Conservation (phyloP, 1,140 invertebrate genomes). For the Caenorhabditis tropicalis region DNA sequence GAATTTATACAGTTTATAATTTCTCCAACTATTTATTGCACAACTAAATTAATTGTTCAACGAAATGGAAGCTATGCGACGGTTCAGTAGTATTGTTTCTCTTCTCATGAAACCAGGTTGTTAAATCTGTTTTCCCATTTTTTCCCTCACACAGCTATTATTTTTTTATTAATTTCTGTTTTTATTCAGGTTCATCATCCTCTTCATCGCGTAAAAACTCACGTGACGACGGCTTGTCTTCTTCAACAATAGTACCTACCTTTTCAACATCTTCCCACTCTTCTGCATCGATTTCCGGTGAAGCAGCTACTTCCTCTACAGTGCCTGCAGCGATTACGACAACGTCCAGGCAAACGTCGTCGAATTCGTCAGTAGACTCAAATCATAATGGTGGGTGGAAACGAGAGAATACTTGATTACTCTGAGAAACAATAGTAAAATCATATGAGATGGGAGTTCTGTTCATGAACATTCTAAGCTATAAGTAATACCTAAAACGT, state of each 20-base stretch:
- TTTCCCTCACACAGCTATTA: background rate
- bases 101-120: conserved; percentile 11
- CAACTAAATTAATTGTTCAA: background rate
- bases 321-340: background rate
- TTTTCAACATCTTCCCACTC: background rate
- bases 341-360: conserved; percentile 31
- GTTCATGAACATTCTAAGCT: too few species aligned
- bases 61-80: background rate
- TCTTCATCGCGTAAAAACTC: conserved; percentile 18
- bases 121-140: background rate
- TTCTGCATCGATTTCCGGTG: conserved; percentile 6
- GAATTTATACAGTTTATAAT: background rate
- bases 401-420: background rate
- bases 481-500: too few species aligned
- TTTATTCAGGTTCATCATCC: background rate
- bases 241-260: background rate
- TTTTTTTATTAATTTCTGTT: background rate
- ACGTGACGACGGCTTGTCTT: conserved; percentile 23
- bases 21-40: background rate
- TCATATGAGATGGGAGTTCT: background rate
- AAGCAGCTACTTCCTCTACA: background rate
- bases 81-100: conserved; percentile 28
- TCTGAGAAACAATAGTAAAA: background rate
- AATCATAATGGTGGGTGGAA: conserved; percentile 37
- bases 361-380: conserved; percentile 35